Evolutionary conservation across 2,888 invertebrate genomes (phyloP).

Genomic region (Sarcophaga carnaria): DNA sequence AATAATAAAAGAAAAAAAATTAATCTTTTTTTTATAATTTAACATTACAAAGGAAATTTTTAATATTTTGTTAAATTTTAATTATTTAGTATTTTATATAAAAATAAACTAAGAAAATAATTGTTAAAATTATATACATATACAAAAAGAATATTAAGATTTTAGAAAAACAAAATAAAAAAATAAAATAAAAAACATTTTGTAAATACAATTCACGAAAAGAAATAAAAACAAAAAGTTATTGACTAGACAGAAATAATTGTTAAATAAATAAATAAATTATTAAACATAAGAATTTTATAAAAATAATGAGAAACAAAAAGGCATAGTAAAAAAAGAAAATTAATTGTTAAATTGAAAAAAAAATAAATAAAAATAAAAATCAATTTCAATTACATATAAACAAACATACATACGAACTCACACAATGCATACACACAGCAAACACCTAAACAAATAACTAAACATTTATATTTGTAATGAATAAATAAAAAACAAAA

Average conservation of each 20-base stretch:
- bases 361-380: constrained; percentile 35
- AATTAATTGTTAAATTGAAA: constrained; percentile 45
- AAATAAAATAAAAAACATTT: constrained; percentile 6
- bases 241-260: constrained; percentile 44
- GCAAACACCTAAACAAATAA: background rate
- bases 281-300: constrained; percentile 57
- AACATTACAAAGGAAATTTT: background rate
- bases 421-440: constrained; percentile 25
- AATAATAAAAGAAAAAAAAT: no score
- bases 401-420: no score
- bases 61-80: background rate
- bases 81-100: background rate
- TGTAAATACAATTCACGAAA: constrained; percentile 54
- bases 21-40: background rate
- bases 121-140: constrained; percentile 35
- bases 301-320: constrained; percentile 48
- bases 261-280: constrained; percentile 60
- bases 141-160: background rate
- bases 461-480: constrained; percentile 38
- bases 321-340: constrained; percentile 38
- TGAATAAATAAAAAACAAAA: background rate
- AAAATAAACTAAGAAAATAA: background rate
- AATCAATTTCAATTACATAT: constrained; percentile 7
- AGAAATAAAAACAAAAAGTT: constrained; percentile 49
- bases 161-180: background rate